Evolutionary conservation across 2,888 invertebrate genomes (phyloP).

Genomic region (Chloroclystis v-ata): DNA sequence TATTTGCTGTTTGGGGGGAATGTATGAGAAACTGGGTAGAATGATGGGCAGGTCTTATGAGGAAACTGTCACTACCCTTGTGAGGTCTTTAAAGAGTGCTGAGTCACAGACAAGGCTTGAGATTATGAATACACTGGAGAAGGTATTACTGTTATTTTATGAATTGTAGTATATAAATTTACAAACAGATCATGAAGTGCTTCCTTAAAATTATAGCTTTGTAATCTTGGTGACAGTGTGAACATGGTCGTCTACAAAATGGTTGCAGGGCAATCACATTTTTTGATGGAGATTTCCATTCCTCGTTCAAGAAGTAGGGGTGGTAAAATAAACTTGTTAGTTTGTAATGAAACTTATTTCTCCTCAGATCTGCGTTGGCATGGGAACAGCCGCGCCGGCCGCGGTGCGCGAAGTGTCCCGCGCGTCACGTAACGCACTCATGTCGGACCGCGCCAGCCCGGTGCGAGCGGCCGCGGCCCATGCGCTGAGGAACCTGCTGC

Average conservation of each 20-base stretch:
- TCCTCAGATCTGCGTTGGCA: slow-evolving; percentile 90
- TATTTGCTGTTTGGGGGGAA: slow-evolving; percentile 95
- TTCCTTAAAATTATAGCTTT: no score
- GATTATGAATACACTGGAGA: slow-evolving; percentile 97
- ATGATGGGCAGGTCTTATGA: slow-evolving; percentile 99
- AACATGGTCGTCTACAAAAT: no score
- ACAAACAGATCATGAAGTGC: no score
- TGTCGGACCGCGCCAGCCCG: slow-evolving; percentile 94
- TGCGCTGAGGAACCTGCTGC: slow-evolving; percentile 92
- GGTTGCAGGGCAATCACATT: no score
- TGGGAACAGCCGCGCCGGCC: slow-evolving; percentile 91
- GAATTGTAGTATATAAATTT: no score
- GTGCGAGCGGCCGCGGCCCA: slow-evolving; percentile 96
- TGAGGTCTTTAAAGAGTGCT: slow-evolving; percentile 93
- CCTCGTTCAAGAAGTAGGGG: no score
- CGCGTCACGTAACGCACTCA: slow-evolving; percentile 87
- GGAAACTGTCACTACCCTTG: slow-evolving; percentile 95
- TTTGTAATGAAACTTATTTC: neutral
- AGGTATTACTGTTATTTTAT: slow-evolving; percentile 78
- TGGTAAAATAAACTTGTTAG: no score
- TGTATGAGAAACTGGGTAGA: slow-evolving; percentile 98
- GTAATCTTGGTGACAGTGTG: no score
- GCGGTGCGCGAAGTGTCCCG: slow-evolving; percentile 93
- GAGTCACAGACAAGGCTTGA: slow-evolving; percentile 98
- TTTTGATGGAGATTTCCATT: no score